Evolutionary conservation across 2,888 invertebrate genomes (phyloP).

Genomic region (Drosophila borborema): DNA sequence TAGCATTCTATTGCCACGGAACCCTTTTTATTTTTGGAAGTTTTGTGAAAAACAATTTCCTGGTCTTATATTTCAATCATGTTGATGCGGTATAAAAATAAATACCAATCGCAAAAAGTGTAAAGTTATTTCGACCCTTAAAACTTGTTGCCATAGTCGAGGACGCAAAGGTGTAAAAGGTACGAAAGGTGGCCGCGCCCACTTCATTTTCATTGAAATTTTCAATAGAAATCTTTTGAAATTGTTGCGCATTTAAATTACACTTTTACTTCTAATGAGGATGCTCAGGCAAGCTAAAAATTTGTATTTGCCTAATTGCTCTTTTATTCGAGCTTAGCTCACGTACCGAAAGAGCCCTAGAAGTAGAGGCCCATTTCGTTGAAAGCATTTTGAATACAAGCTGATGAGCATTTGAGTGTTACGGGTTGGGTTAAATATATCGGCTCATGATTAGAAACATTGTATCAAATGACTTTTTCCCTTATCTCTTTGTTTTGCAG

Average conservation of each 20-base stretch:
- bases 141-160: conserved; percentile 44
- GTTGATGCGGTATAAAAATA: conserved; percentile 20
- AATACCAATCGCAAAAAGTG: conserved; percentile 27
- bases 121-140: conserved; percentile 16
- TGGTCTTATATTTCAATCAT: conserved; percentile 44
- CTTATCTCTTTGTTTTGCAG: conserved; percentile 86
- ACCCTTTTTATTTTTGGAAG: conserved; percentile 5
- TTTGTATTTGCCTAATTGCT: conserved; percentile 52
- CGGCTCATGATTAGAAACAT: conserved; percentile 1
- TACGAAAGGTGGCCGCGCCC: background rate
- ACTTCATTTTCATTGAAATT: conserved; percentile 34
- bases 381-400: conserved; percentile 4
- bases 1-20: background rate
- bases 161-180: background rate
- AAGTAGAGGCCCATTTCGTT: conserved; percentile 15
- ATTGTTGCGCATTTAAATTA: conserved; percentile 56
- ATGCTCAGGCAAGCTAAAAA: conserved; percentile 17
- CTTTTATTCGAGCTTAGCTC: conserved; percentile 45
- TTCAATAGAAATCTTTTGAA: conserved; percentile 50
- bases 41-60: conserved; percentile 38
- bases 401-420: conserved; percentile 13
- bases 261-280: conserved; percentile 54
- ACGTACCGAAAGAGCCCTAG: conserved; percentile 14
- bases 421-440: background rate
- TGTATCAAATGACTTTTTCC: conserved; percentile 5